Base-by-base conservation (phyloP, 2,113 vertebrate species). In the Archocentrus centrarchus region DNA sequence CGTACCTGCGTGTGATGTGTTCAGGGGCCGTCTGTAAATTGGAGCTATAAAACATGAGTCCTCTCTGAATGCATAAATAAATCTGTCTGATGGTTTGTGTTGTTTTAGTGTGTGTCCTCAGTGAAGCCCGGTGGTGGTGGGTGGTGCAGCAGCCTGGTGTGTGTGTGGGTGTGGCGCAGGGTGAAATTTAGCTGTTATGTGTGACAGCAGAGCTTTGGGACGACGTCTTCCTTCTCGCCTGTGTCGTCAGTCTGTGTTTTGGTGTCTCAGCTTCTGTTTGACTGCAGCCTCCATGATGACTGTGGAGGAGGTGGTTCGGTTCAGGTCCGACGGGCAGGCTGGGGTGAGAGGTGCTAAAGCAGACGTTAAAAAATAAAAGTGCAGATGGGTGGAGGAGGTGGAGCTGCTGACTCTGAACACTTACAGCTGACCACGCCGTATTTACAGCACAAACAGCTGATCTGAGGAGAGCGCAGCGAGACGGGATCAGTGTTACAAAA, bases 381-480 rank as follows among this genome's bases (percentile, higher is more conserved):
- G 58, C 60, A 77, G 44, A 60, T 17, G 9, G 44, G 2, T 53
- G 27, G 10, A 18, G 2, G 22, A 75, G 64, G 39, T 37, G 41
- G 24, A 81, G 9, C 27, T 24, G 90, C 88, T 85, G 91, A 90
- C 84, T 81, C 20, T 1, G 41, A 59, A 30, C 53, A 64, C 11
- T 86, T 79, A 24, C 75, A 80, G 87, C 84, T 86, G 76, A 84
- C 55, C 39, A 55, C 3, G 1, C 9, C 0, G 0, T 24, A 70
- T 70, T 70, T 32, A 53, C 44, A 32, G 6, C 17, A 47, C 11
- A 24, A 50, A 70, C 66, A 70, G 66, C 66, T 70, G 66, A 50
- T 68, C 22, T 3, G 8, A 80, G 27, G 27, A 27, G 27, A 27
- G 27, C 27, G 27, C 27, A 27, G 27, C 2, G 27, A 27, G 27